These are phyloP conservation scores for Elachura formosa DNA, from an alignment of 2,113 vertebrate species.

Conservation along the genomic window DNA sequence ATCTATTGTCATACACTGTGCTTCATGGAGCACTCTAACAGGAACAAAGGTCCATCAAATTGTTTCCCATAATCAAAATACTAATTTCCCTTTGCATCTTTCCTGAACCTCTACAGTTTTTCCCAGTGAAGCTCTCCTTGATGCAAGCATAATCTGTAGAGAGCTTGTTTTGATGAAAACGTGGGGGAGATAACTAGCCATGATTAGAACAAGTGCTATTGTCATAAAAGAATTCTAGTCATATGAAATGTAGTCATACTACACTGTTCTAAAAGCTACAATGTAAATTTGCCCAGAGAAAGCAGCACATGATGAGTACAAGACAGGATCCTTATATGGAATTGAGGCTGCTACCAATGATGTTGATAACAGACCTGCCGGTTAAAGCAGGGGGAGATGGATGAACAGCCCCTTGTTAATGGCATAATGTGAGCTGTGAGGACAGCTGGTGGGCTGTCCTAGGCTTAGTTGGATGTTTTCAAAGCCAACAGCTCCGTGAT, in stretches of 20 bases:
- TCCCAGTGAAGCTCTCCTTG: background rate
- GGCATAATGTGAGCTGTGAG: background rate
- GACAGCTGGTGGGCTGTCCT: background rate
- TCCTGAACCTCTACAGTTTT: background rate
- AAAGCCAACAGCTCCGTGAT: background rate
- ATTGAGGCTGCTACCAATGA: background rate
- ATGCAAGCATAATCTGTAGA: background rate
- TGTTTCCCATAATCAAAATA: background rate
- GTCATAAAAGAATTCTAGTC: background rate
- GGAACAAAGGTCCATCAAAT: background rate
- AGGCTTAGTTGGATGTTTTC: background rate
- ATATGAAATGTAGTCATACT: background rate
- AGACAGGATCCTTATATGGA: background rate
- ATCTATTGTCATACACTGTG: background rate
- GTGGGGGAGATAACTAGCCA: background rate
- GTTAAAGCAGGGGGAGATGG: background rate
- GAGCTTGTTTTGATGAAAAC: background rate
- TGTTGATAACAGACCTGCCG: background rate
- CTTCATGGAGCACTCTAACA: background rate
- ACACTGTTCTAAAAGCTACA: background rate
- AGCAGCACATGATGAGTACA: background rate
- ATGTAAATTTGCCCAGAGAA: background rate
- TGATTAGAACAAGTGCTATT: background rate
- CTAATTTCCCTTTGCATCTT: background rate
- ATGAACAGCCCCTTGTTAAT: background rate